Base-by-base conservation (phyloP, 2,113 vertebrate genomes). In the Lycaon pictus region DNA sequence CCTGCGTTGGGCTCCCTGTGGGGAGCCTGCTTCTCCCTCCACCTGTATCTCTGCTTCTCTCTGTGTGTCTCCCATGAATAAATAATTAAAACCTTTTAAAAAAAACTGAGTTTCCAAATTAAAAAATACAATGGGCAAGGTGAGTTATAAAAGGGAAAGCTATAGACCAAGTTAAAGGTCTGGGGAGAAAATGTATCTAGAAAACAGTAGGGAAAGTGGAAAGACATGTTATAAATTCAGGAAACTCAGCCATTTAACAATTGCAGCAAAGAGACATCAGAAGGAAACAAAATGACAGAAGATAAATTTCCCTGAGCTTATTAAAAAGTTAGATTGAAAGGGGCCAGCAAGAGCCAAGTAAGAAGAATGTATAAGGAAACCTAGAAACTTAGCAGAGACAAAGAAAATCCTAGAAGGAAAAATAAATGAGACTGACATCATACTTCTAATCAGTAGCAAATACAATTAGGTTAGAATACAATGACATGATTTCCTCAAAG, bases 61-160 rank as follows among this genome's bases (percentile, higher is more conserved):
- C 37, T 43, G 37, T 43, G 37, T 43, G 37, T 43, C 37, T 43
- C 37, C 37, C 37, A 43, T 43, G 37, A 43, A 43, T 43, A 43
- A 43, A 43, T 43, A 43, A 43, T 43, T 43, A 43, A 43, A 4
- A 43, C 5, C 37, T 43, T 43, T 4, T 4, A 43, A 43, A 43
- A 43, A 43, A 94, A 95, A 94, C 27, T 19, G 5, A 60, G 25
- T 95, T 90, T 48, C 58, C 62, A 88, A 76, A 63, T 74, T 80
- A 25, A 84, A 85, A 97, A 77, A 60, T 48, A 32, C 77, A 90
- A 48, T 27, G 53, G 51, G 25, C 13, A 48, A 77, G 53, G 0
- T 58, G 8, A 89, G 88, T 43, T 86, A 91, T 15, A 92, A 83
- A 79, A 87, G 25, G 22, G 83, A 92, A 95, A 62, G 19, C 27